phyloP scores from a whole-genome alignment of 2,888 invertebrate species.

The Drosophila dives region DNA sequence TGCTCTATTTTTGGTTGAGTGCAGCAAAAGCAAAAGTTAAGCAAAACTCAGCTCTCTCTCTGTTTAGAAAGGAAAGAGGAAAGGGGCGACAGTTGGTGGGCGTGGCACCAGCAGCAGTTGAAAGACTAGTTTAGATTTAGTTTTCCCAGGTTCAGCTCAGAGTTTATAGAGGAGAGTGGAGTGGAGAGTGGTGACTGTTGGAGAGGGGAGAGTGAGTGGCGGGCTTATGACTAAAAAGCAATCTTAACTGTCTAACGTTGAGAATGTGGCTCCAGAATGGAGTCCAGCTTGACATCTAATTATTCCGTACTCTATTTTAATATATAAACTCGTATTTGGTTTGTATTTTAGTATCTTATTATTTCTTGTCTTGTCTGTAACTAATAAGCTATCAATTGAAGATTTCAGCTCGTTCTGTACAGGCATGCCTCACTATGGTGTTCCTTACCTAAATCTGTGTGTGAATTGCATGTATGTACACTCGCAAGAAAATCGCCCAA shows the following conservation, averaged over 20 bases:
- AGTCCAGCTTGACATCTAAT: slow-evolving; percentile 9
- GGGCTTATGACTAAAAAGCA: slow-evolving; percentile 59
- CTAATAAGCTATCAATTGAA: slow-evolving; percentile 19
- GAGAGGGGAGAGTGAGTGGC: slow-evolving; percentile 1
- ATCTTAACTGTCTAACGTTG: slow-evolving; percentile 54
- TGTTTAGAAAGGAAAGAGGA: slow-evolving; percentile 5
- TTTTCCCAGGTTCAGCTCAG: neutral
- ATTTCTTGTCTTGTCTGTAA: slow-evolving; percentile 9
- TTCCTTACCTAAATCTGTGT: slow-evolving; percentile 37
- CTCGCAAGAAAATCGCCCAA: neutral
- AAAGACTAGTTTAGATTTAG: slow-evolving; percentile 12
- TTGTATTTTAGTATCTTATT: neutral
- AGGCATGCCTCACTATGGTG: slow-evolving; percentile 66
- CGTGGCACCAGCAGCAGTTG: slow-evolving; percentile 37
- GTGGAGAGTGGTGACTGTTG: neutral
- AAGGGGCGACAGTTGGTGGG: slow-evolving; percentile 41
- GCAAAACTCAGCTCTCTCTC: slow-evolving; percentile 15
- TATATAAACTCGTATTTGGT: slow-evolving; percentile 16
- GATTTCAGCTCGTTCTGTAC: slow-evolving; percentile 44
- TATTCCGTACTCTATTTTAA: slow-evolving; percentile 19
- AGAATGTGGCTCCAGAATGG: slow-evolving; percentile 25
- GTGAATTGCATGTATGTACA: neutral
- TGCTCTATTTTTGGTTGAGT: slow-evolving; percentile 25
- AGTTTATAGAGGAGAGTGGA: slow-evolving; percentile 8
- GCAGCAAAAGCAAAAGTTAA: slow-evolving; percentile 43